A percentile compares a stretch with the other conserved stretches of the same genome.
Evolutionary conservation across 2,888 invertebrate species (phyloP).

Genomic region (Drosophila sordidula): DNA sequence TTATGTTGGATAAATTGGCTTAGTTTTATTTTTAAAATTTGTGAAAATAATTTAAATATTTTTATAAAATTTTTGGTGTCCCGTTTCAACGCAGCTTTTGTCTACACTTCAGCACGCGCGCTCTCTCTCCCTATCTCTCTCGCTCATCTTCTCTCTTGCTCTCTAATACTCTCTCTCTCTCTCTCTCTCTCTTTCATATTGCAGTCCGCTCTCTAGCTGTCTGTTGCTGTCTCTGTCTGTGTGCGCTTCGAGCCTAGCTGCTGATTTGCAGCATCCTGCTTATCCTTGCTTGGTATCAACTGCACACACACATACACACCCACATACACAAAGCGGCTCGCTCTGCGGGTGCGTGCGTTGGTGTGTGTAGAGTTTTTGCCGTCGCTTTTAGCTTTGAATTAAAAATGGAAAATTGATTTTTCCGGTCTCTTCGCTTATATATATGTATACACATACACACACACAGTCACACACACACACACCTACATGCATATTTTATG

Average conservation of each 20-base stretch:
- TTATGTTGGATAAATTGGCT: constrained; percentile 14
- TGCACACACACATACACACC: constrained; percentile 26
- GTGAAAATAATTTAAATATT: neutral
- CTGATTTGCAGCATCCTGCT: constrained; percentile 76
- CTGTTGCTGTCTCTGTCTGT: constrained; percentile 12
- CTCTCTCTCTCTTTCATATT: neutral
- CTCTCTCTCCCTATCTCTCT: neutral
- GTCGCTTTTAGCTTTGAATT: constrained; percentile 74
- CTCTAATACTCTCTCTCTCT: neutral
- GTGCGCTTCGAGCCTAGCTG: constrained; percentile 41
- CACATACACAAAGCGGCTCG: constrained; percentile 9
- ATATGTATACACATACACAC: constrained; percentile 23
- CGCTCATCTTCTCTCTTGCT: neutral
- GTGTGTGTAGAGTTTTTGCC: constrained; percentile 16
- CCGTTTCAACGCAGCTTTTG: constrained; percentile 51
- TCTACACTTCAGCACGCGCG: constrained; percentile 41
- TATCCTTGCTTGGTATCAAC: constrained; percentile 66
- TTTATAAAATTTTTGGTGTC: constrained; percentile 1
- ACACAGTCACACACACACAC: constrained; percentile 15
- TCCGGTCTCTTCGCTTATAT: constrained; percentile 76
- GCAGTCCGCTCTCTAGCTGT: constrained; percentile 4
- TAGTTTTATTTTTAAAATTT: neutral
- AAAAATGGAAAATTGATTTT: constrained; percentile 85
- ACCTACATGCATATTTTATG: constrained; percentile 19
- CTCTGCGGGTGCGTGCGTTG: constrained; percentile 23